Conservation (phyloP, 2,113 vertebrate species). For the Odocoileus virginianus region DNA sequence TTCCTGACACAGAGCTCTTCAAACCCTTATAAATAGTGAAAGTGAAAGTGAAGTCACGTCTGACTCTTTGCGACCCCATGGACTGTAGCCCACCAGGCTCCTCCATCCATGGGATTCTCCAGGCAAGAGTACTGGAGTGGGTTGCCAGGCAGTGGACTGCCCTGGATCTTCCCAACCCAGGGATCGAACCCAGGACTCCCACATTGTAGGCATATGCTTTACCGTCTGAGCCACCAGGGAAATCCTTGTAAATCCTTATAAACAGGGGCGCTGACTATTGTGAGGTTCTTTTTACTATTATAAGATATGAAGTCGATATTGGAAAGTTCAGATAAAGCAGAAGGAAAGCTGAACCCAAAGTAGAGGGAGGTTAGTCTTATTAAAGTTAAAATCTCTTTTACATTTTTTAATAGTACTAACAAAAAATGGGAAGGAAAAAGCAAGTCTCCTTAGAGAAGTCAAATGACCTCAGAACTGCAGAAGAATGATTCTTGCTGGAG, state of each 20-base stretch:
- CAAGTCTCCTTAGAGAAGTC: neutral
- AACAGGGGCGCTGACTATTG: neutral
- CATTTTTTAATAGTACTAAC: neutral
- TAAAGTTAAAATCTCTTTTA: neutral
- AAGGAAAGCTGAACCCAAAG: neutral
- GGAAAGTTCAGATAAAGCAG: neutral
- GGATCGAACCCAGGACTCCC: neutral
- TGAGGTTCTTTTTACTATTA: neutral
- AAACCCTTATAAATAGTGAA: neutral
- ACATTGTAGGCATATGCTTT: neutral
- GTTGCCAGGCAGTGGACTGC: neutral
- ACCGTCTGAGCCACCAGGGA: fast-evolving
- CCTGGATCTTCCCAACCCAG: neutral
- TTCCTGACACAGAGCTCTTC: neutral
- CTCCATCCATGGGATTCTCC: neutral
- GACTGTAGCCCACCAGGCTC: neutral
- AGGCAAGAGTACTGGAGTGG: neutral
- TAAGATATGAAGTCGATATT: neutral
- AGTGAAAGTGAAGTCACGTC: neutral
- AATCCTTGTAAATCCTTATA: neutral
- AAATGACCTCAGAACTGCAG: neutral
- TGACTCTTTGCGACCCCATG: neutral
- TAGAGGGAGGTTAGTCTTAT: neutral
- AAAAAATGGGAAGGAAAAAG: neutral
- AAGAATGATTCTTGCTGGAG: neutral